Evolutionary conservation across 2,888 invertebrate genomes (phyloP), one percentile per base, ranked within the genome.

Genomic region (Lasioglossum calceatum): DNA sequence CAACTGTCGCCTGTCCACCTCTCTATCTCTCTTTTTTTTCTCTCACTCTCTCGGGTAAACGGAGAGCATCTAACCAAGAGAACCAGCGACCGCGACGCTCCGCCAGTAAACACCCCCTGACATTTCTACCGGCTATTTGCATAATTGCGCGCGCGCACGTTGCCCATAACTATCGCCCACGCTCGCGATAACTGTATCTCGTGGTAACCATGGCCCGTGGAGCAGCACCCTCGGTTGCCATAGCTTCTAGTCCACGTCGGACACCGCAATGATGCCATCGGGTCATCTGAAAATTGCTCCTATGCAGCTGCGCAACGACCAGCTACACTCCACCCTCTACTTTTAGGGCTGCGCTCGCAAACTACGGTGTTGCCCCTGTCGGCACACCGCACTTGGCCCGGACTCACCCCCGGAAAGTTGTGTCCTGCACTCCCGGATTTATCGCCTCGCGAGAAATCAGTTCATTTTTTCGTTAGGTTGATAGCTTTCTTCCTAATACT

Each of bases 161-260:
- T 87, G 81, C 82, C 89, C 88, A 64, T 90, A 88, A 89, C 89
- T 84, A 87, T 87, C 85, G 86, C 82, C 87, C 82, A 77, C 81
- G 79, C 83, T 77, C 74, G 76, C 89, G 90, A 89, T 90, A 89
- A 90, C 89, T 90, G 71, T 85, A 88, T 89, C 78, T 84, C 84
- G 71, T 72, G 73, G 76, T 64, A 50, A 79, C 73, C 47, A 74
- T 50, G 36, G 23, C 61, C 50, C 50, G 50, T 50, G 79, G 44
- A 44, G 47, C 50, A 74, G 79, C 73, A 50, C 44, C 64, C 44
- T 36, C 7, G 79, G 61, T 32, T 58, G 61, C 74, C 76, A 54
- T 73, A 58, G 73, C 23, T 74, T 16, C 47, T 73, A 36, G 50
- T 74, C 73, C 32, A 27, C 44, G 73, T 50, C 10, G 23, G 47